phyloP scores from a whole-genome alignment of 2,888 invertebrate genomes.

The Loripinus fragilis region DNA sequence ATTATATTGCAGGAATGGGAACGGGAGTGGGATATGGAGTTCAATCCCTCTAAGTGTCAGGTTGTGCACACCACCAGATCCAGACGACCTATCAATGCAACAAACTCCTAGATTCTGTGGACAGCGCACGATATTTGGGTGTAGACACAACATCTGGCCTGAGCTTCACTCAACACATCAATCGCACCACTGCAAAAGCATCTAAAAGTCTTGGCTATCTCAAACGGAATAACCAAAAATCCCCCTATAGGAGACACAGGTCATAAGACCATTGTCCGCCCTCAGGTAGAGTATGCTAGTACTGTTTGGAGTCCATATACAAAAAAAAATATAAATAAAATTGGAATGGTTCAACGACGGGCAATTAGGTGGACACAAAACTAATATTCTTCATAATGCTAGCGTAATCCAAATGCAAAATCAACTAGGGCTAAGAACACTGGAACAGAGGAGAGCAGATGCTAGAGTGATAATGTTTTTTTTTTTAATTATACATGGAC shows the following conservation, averaged over 20 bases:
- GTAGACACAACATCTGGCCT: conserved; percentile 19
- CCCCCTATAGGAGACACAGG: not conserved
- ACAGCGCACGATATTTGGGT: conserved; percentile 23
- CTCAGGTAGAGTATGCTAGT: not conserved
- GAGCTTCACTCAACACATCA: not conserved
- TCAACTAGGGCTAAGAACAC: not conserved
- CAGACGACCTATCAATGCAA: conserved; percentile 1
- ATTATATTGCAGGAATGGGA: conserved; percentile 25
- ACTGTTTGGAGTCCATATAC: not conserved
- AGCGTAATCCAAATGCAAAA: not conserved
- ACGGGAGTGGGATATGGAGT: conserved; percentile 37
- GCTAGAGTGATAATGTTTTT: not conserved
- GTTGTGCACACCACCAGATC: conserved; percentile 30
- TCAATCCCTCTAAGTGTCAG: conserved; percentile 26
- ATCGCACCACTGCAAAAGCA: not conserved
- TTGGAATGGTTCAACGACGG: not conserved
- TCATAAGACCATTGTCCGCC: not conserved
- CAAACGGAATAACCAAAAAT: conserved; percentile 10
- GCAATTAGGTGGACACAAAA: not conserved
- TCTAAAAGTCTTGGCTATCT: not conserved
- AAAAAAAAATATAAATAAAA: no score
- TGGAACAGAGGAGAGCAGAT: conserved; percentile 9
- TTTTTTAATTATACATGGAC: not conserved
- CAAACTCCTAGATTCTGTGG: conserved; percentile 5
- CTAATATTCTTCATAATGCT: not conserved